Evolutionary conservation across 2,888 invertebrate species (phyloP), one percentile per base, ranked within the genome.

Genomic region (Agrilus biguttatus): DNA sequence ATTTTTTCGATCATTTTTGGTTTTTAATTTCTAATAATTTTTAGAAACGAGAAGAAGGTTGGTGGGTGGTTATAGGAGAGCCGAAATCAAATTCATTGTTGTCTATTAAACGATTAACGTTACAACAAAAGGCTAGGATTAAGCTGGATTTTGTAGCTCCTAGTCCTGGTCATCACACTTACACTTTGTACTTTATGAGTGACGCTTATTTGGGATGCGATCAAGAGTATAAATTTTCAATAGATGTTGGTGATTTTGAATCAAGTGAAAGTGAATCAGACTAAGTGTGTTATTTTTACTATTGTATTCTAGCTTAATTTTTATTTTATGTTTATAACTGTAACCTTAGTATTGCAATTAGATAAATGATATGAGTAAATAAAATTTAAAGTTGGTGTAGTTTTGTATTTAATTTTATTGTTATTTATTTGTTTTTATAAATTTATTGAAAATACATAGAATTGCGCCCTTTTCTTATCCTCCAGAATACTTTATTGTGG

Each of bases 31-130:
- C 14, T 36, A n/a, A 41, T 40, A 19, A 23, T 52, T 61, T 61
- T 19, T 71, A 88, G 76, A 89, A 89, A 76, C 80, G 89, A 41
- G 89, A 89, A 61, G 89, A 90, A 65, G 89, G 89, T 40, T 89
- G 88, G 88, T 99, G 98, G 98, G 90, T 99, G 34, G 96, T 99
- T 8, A 89, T 99, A 52, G 98, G 98, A 0, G 96, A 97, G 61
- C 89, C 93, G 0, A 89, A 89, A 61, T 76, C 78, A 28, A 98
- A 98, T 71, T 89, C 92, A 0, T 70, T 99, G 37, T 75, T 97
- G 7, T 96, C 96, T 8, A 99, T 99, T 65, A 99, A 98, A 67
- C 77, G 98, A 33, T 75, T 98, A 21, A 92, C 95, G 0, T 73
- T 99, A 12, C 95, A 91, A 48, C 89, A 95, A 59, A 89, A 80